A percentile compares a stretch with the other conserved stretches of the same genome.
These are phyloP conservation scores for Labrus mixtus DNA, from an alignment of 2,113 vertebrate genomes.

Conservation along the genomic window DNA sequence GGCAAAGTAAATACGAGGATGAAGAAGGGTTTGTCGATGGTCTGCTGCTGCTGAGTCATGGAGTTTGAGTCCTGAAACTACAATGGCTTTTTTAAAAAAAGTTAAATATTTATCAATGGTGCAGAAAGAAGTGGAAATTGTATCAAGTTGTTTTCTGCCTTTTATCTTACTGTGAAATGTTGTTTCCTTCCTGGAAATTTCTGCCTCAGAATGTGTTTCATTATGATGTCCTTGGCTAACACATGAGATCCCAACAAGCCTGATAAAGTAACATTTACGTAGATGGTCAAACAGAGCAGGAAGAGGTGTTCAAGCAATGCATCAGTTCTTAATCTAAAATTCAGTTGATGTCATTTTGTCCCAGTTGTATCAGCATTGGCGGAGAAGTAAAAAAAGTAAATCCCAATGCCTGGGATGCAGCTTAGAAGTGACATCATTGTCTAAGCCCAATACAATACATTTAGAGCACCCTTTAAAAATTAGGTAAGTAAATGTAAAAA, in stretches of 20 bases:
- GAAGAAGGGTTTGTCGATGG: constrained; percentile 7
- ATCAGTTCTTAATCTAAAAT: no score
- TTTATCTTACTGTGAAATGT: neutral
- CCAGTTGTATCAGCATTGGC: neutral
- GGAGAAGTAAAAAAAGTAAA: neutral
- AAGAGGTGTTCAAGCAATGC: neutral
- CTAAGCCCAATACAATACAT: neutral
- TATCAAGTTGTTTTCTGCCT: neutral
- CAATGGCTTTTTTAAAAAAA: neutral
- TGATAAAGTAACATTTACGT: neutral
- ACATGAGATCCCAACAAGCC: neutral
- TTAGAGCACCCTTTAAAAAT: neutral
- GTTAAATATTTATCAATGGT: neutral
- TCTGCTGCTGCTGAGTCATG: constrained; percentile 11
- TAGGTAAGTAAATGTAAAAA: neutral
- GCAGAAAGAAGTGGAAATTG: neutral
- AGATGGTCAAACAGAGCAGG: neutral
- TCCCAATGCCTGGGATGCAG: neutral
- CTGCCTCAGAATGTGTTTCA: neutral
- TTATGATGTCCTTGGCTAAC: neutral
- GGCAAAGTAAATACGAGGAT: constrained; percentile 29
- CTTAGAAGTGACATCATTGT: neutral
- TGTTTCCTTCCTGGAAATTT: neutral
- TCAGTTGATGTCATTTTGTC: no score
- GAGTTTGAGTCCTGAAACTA: neutral